A percentile compares a stretch with the other conserved stretches of the same genome.
Evolutionary conservation across 2,113 vertebrate species (phyloP).

Genomic region (Pterocles burchelli): DNA sequence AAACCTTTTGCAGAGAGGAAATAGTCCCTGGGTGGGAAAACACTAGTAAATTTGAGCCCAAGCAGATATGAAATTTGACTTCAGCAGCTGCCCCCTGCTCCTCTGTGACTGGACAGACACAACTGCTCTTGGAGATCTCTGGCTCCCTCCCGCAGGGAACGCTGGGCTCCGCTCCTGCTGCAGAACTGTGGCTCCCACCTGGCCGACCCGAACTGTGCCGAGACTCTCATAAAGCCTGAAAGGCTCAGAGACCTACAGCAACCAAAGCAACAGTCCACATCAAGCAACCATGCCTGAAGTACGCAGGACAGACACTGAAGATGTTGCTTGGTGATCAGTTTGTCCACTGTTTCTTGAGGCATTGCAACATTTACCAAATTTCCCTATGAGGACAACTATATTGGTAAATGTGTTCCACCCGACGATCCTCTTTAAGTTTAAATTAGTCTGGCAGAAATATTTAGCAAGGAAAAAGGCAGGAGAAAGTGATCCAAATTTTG

Average conservation of each 20-base stretch:
- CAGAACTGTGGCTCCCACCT: background rate
- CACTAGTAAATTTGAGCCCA: background rate
- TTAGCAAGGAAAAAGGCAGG: background rate
- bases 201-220: background rate
- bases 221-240: background rate
- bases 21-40: background rate
- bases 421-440: background rate
- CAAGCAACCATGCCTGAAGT: background rate
- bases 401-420: background rate
- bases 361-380: background rate
- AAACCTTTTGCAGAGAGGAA: slow-evolving; percentile 15
- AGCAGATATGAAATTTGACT: background rate
- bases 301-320: background rate
- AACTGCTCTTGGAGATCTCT: background rate
- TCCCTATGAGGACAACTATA: background rate
- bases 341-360: slow-evolving; percentile 9
- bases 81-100: background rate
- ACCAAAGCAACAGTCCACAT: background rate
- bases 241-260: background rate
- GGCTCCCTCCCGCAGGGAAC: background rate
- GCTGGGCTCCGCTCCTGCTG: background rate
- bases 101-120: background rate
- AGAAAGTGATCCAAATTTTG: background rate
- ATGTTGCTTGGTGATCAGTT: background rate
- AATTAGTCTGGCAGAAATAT: background rate